A percentile compares a stretch with the other conserved stretches of the same genome.
Evolutionary conservation across 1,140 invertebrate species (phyloP).

Genomic region (Araneus ventricosus): DNA sequence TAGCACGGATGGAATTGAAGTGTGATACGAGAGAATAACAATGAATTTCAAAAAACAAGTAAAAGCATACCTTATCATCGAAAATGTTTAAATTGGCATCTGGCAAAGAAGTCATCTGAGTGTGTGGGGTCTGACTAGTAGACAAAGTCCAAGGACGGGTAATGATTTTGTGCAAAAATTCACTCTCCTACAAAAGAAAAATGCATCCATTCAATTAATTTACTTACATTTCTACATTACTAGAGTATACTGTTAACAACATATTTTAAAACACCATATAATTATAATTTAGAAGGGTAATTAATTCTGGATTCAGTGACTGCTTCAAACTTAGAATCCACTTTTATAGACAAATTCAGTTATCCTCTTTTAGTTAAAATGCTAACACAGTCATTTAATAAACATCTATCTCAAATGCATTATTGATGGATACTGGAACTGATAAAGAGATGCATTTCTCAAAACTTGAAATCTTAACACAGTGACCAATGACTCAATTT

Average conservation of each 20-base stretch:
- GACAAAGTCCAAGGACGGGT: slow-evolving; percentile 82
- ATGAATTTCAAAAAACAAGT: background rate
- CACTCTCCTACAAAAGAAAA: slow-evolving; percentile 79
- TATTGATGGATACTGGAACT: no score
- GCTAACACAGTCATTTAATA: no score
- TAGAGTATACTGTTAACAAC: background rate
- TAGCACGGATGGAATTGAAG: no score
- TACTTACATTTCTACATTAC: slow-evolving; percentile 22
- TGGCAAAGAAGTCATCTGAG: slow-evolving; percentile 81
- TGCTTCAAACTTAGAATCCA: no score
- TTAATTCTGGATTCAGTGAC: no score
- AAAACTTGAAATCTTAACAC: no score
- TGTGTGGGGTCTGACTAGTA: slow-evolving; percentile 83
- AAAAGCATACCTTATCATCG: slow-evolving; percentile 78
- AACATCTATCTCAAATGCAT: no score
- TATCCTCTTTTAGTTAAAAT: no score
- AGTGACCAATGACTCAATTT: no score
- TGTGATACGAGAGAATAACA: no score
- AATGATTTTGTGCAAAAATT: slow-evolving; percentile 81
- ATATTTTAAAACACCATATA: background rate
- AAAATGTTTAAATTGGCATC: slow-evolving; percentile 80
- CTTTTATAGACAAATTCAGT: no score
- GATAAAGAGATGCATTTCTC: no score
- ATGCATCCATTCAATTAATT: background rate
- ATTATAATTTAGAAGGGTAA: background rate